These are phyloP conservation scores for Bombus confusus DNA, from an alignment of 1,140 invertebrate species.

Conservation along the genomic window DNA sequence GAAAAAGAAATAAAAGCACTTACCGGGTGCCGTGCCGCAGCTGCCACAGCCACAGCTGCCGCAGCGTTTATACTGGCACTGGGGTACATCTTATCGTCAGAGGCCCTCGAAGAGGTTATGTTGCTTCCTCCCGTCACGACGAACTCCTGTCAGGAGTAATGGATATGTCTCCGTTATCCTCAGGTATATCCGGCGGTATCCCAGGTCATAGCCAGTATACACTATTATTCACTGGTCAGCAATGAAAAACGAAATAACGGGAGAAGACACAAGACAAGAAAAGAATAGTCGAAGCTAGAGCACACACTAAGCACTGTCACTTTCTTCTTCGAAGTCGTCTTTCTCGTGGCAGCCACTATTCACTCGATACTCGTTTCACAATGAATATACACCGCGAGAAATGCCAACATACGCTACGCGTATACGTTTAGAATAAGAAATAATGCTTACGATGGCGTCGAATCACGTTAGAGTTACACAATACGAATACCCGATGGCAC, in stretches of 20 bases:
- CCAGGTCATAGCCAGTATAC: constrained; percentile 56
- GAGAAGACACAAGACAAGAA: background rate
- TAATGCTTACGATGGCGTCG: background rate
- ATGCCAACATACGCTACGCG: background rate
- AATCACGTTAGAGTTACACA: constrained; percentile 3
- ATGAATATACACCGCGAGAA: background rate
- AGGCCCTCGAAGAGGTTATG: constrained; percentile 51
- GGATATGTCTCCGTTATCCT: constrained; percentile 56
- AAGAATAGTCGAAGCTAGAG: constrained; percentile 4
- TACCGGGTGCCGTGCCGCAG: constrained; percentile 85
- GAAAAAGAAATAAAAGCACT: constrained; percentile 58
- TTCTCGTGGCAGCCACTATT: background rate
- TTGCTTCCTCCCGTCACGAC: constrained; percentile 40
- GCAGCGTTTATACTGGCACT: constrained; percentile 84
- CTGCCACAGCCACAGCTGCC: constrained; percentile 84
- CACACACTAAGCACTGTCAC: constrained; percentile 47
- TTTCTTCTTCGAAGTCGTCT: constrained; percentile 18
- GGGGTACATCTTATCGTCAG: constrained; percentile 82
- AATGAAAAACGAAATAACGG: constrained; percentile 4
- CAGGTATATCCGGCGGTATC: constrained; percentile 53
- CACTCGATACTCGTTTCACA: constrained; percentile 25
- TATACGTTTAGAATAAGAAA: background rate
- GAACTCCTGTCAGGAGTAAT: constrained; percentile 46
- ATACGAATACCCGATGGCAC: constrained; percentile 22
- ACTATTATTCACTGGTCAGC: constrained; percentile 43